phyloP scores from a whole-genome alignment of 2,113 vertebrate genomes.

The Sardina pilchardus region DNA sequence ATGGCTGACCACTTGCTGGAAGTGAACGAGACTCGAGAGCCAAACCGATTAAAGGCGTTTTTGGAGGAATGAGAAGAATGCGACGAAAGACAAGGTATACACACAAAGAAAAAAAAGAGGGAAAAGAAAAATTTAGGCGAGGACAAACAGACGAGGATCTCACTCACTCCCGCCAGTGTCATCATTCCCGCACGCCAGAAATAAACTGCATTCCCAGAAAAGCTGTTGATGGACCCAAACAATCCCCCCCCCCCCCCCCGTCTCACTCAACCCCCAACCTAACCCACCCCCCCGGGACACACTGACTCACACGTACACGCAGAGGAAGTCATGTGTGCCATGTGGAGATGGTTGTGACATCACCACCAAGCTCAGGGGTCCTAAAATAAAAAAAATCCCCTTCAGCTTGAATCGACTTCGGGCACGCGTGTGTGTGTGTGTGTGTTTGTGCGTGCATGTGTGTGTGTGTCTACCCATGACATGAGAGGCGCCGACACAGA shows the following conservation, averaged over 20 bases:
- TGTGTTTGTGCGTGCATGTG: constrained; percentile 1
- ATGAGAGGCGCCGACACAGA: constrained; percentile 29
- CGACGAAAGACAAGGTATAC: background rate
- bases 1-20: background rate
- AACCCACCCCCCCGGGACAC: background rate
- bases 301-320: constrained; percentile 50
- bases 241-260: background rate
- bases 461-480: background rate
- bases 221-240: background rate
- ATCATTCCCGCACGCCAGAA: constrained; percentile 5
- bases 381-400: constrained; percentile 18
- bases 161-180: background rate
- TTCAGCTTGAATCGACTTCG: background rate
- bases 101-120: background rate
- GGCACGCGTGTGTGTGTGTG: background rate
- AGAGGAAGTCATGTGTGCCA: background rate
- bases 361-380: background rate
- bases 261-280: background rate
- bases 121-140: background rate
- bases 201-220: constrained; percentile 12
- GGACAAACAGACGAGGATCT: background rate
- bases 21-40: background rate
- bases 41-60: background rate
- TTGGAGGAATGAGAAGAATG: background rate
- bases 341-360: constrained; percentile 13